Evolutionary conservation across 2,797 vertebrate species (phyloP), one percentile per base, ranked within the genome.

Genomic region (Tapirus indicus): DNA sequence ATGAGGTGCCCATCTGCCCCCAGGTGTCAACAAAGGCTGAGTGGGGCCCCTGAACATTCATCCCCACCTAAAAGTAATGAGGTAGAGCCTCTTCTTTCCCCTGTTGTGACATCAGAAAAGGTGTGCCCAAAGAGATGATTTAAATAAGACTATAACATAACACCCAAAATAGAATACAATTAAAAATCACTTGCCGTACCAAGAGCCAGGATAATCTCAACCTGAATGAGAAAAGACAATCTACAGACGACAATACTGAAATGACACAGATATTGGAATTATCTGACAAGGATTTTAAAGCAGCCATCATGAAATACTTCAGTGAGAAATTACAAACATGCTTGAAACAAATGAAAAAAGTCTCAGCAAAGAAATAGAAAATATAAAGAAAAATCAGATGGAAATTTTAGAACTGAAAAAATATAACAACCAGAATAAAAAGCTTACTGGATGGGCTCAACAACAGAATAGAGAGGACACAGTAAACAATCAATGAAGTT

Each of bases 341-440:
- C 71, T 88, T 94, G 41, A 94, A 84, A 80, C 52, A 94, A 97
- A 96, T 80, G 25, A 85, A 94, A 75, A 94, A 68, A 49, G 47
- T 91, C 29, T 91, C 29, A 71, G 29, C 11, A 71, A 64, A 96
- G 25, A 64, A 88, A 58, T 5, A 60, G 9, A 62, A 91, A 72
- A 79, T 62, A 94, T 84, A 84, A 87, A 95, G 23, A 93, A 85
- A 13, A 84, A 90, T 41, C 10, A 89, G 92, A 74, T 49, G 38
- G 58, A 85, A 88, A 93, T 32, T 84, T 93, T 88, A 92, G 52
- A 92, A 83, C 52, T 88, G 54, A 96, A 93, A 93, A 97, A 93
- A 84, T 49, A 90, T 2, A 91, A 66, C 58, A 92, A 75, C 44
- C 56, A 87, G 32, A 87, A 77, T 82, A 64, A 83, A 74, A 75